Conservation (phyloP, 2,113 vertebrate species). For the Paramormyrops kingsleyae region DNA sequence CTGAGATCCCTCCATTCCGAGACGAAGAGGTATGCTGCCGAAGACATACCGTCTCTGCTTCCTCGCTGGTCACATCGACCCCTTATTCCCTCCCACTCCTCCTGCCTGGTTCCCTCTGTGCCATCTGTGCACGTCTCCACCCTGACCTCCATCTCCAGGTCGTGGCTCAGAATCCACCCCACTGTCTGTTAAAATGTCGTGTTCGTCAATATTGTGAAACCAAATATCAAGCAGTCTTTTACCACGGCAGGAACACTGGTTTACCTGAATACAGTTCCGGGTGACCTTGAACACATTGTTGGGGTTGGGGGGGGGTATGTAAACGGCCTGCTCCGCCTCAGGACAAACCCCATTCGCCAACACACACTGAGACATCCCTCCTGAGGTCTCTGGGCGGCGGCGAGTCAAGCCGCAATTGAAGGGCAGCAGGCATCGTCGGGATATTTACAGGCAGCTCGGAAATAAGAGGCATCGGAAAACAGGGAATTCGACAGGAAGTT, state of each 20-base stretch:
- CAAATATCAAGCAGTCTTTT: neutral
- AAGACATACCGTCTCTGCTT: neutral
- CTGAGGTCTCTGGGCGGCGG: neutral
- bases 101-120: neutral
- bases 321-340: neutral
- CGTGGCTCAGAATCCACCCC: neutral
- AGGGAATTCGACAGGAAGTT: neutral
- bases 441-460: neutral
- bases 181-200: neutral
- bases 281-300: neutral
- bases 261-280: neutral
- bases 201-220: neutral
- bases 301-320: neutral
- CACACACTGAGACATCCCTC: neutral
- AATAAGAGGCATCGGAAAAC: neutral
- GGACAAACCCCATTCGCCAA: neutral
- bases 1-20: neutral
- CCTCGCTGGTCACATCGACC: neutral
- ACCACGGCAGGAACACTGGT: neutral
- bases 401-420: neutral
- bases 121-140: neutral
- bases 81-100: neutral
- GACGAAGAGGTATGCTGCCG: slow-evolving; percentile 22
- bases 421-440: neutral
- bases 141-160: neutral